phyloP scores from a whole-genome alignment of 2,113 vertebrate species.

The Ctenomys sociabilis region DNA sequence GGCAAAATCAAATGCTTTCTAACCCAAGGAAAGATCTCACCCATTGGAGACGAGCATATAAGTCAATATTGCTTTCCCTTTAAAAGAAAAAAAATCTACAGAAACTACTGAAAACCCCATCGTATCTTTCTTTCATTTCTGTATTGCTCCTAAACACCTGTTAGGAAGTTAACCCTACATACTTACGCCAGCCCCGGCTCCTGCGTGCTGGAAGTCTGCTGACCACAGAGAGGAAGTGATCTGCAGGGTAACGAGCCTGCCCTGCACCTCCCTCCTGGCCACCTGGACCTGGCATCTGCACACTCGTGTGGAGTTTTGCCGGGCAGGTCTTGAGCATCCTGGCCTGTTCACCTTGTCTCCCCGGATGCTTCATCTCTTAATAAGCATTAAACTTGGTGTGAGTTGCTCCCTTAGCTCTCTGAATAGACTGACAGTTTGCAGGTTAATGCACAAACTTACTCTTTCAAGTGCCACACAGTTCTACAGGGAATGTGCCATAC shows the following conservation, averaged over 20 bases:
- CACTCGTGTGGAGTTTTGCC: conserved; percentile 61
- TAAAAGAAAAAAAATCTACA: conserved; percentile 39
- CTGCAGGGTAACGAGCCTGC: conserved; percentile 2
- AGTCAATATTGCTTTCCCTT: conserved; percentile 62
- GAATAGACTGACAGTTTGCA: conserved; percentile 74
- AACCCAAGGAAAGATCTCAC: conserved; percentile 58
- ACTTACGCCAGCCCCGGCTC: neutral
- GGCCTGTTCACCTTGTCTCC: conserved; percentile 69
- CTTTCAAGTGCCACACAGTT: conserved; percentile 66
- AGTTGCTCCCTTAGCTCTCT: conserved; percentile 57
- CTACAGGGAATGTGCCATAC: neutral
- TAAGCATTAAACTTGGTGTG: conserved; percentile 74
- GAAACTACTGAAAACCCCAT: conserved; percentile 39
- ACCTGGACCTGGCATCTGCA: conserved; percentile 52
- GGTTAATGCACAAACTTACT: conserved; percentile 79
- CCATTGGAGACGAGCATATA: conserved; percentile 57
- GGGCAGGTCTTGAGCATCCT: conserved; percentile 66
- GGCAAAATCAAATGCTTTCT: conserved; percentile 52
- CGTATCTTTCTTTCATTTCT: conserved; percentile 64
- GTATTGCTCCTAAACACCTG: conserved; percentile 47
- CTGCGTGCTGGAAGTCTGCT: conserved; percentile 36
- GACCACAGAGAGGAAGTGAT: conserved; percentile 44
- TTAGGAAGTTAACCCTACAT: conserved; percentile 52
- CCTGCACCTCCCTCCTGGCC: conserved; percentile 52
- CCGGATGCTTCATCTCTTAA: conserved; percentile 74